Evolutionary conservation across 2,888 invertebrate genomes (phyloP).

Genomic region (Venustoraphidia nigricollis): DNA sequence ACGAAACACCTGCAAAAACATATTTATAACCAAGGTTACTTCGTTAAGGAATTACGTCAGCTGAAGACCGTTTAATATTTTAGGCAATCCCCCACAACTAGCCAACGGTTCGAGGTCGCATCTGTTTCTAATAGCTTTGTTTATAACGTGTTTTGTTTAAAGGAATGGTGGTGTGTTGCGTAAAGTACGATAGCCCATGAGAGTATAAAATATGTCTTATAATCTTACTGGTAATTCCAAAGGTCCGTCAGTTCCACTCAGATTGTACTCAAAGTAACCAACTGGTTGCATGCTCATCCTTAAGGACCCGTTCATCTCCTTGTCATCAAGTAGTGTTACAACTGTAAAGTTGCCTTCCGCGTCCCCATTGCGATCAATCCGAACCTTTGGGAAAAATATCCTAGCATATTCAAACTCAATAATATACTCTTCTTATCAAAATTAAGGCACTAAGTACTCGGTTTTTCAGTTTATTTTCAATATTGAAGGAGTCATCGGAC

Average conservation of each 20-base stretch:
- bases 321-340: conserved; percentile 54
- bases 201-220: neutral
- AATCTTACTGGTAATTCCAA: conserved; percentile 42
- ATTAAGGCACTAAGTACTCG: too few species aligned
- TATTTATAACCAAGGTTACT: too few species aligned
- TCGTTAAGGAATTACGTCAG: too few species aligned
- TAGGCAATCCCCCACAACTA: too few species aligned
- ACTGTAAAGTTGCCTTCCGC: conserved; percentile 87
- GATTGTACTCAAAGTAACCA: conserved; percentile 55
- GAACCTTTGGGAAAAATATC: conserved; percentile 36
- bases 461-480: neutral
- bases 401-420: neutral
- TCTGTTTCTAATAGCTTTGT: too few species aligned
- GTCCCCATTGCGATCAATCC: conserved; percentile 76
- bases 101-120: too few species aligned
- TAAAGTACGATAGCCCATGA: conserved; percentile 79
- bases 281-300: conserved; percentile 63
- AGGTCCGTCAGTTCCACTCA: conserved; percentile 30
- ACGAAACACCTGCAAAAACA: conserved; percentile 21
- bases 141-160: conserved; percentile 46
- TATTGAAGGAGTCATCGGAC: too few species aligned
- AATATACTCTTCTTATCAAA: too few species aligned
- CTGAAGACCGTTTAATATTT: too few species aligned
- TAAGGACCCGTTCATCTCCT: conserved; percentile 31
- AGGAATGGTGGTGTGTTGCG: too few species aligned